Conservation (phyloP, 2,888 invertebrate species). For the Germaria angustata region DNA sequence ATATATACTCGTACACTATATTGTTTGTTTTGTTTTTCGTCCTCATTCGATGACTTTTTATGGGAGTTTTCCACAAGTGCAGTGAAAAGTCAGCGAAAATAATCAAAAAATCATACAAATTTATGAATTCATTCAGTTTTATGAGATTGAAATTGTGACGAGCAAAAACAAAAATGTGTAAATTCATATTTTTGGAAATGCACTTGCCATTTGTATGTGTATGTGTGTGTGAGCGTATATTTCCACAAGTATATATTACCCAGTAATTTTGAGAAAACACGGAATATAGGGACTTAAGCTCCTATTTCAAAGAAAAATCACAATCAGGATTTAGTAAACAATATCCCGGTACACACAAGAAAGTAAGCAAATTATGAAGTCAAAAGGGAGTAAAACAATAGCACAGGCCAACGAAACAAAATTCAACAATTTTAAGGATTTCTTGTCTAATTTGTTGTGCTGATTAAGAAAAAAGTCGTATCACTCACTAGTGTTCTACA, state of each 20-base stretch:
- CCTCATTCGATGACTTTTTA: neutral
- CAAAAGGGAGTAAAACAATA: too few species aligned
- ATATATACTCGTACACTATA: neutral
- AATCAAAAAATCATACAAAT: slow-evolving; percentile 53
- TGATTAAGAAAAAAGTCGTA: too few species aligned
- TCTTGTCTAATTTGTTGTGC: too few species aligned
- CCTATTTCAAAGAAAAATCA: too few species aligned
- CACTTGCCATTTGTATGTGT: neutral
- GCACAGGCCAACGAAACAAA: too few species aligned
- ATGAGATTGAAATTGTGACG: slow-evolving; percentile 51
- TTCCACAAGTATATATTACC: neutral
- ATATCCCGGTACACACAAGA: too few species aligned
- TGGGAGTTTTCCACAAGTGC: slow-evolving; percentile 24
- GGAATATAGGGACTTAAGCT: too few species aligned
- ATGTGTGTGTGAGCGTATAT: neutral
- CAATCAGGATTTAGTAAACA: too few species aligned
- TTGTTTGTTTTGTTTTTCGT: neutral
- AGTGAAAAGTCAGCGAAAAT: slow-evolving; percentile 43
- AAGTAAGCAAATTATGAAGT: too few species aligned
- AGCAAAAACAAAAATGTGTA: slow-evolving; percentile 6
- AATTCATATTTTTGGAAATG: neutral
- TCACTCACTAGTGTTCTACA: too few species aligned
- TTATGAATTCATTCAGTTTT: slow-evolving; percentile 57
- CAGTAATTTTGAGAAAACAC: neutral
- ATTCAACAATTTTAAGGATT: too few species aligned